Percentiles rank a stretch among this genome's conserved stretches.
phyloP scores from a whole-genome alignment of 2,888 invertebrate genomes.

The Chymomyza procnemis region DNA sequence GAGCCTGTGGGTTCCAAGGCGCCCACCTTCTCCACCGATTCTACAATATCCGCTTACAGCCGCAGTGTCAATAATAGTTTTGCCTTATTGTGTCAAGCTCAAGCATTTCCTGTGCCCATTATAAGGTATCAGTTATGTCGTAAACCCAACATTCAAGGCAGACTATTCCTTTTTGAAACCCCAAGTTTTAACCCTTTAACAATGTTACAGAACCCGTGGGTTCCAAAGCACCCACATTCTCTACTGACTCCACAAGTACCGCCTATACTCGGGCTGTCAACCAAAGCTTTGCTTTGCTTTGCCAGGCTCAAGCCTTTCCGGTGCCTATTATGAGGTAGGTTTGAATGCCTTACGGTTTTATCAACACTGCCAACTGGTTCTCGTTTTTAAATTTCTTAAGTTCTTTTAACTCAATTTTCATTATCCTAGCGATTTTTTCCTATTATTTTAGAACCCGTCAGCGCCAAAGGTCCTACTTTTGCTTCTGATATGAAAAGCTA shows the following conservation, averaged over 20 bases:
- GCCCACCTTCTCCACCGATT: constrained; percentile 84
- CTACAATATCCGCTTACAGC: constrained; percentile 82
- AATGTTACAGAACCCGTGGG: constrained; percentile 80
- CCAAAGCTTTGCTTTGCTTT: constrained; percentile 82
- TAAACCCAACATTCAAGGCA: neutral
- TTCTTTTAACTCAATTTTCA: neutral
- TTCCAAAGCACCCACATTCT: constrained; percentile 82
- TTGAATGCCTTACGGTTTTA: constrained; percentile 74
- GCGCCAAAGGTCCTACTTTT: constrained; percentile 79
- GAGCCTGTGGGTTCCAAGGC: constrained; percentile 81
- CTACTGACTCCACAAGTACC: constrained; percentile 83
- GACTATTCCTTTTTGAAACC: neutral
- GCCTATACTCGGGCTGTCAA: constrained; percentile 80
- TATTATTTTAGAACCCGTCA: constrained; percentile 80
- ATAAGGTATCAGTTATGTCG: constrained; percentile 81
- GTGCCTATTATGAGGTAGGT: constrained; percentile 85
- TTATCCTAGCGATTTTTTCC: no score
- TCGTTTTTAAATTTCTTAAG: neutral
- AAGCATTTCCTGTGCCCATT: constrained; percentile 84
- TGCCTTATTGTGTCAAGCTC: constrained; percentile 84
- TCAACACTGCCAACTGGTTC: constrained; percentile 37
- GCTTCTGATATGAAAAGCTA: constrained; percentile 72
- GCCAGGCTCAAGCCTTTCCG: constrained; percentile 86
- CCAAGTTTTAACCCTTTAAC: neutral
- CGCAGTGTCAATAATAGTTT: constrained; percentile 80